These are phyloP conservation scores for Chlorodrepanis virens DNA, from an alignment of 2,113 vertebrate genomes.

Conservation along the genomic window DNA sequence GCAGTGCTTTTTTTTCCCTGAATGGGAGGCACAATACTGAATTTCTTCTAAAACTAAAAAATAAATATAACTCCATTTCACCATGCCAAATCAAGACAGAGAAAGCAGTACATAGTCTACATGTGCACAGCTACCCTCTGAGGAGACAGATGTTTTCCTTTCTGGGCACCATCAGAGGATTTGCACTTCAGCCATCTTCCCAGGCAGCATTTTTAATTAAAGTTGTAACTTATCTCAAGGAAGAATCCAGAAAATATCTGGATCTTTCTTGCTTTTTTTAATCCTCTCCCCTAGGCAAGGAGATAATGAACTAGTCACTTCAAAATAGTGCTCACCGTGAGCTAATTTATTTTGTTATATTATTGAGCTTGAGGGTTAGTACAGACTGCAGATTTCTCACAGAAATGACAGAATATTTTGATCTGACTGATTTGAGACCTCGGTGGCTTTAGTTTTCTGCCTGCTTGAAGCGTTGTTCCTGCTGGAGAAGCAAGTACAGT, in stretches of 20 bases:
- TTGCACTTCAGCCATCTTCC: neutral
- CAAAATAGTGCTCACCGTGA: neutral
- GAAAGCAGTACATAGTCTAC: neutral
- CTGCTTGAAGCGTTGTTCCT: neutral
- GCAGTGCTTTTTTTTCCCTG: neutral
- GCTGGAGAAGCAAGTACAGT: neutral
- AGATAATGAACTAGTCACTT: conserved; percentile 13
- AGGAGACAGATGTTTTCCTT: neutral
- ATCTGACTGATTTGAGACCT: neutral
- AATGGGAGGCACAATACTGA: neutral
- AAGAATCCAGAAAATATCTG: conserved; percentile 28
- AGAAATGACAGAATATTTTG: neutral
- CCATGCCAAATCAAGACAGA: neutral
- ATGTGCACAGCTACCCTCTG: neutral
- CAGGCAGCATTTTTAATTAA: conserved; percentile 26
- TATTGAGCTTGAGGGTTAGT: neutral
- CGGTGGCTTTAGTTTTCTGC: neutral
- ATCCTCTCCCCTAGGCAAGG: neutral
- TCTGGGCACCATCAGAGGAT: neutral
- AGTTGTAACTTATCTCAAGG: neutral
- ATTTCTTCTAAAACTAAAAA: neutral
- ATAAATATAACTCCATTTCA: neutral
- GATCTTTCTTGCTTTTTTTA: neutral
- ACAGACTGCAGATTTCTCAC: neutral
- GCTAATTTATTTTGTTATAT: neutral